Evolutionary conservation across 53 echinoderm and acorn worm species (phyloP).

Genomic region (Apostichopus leukothele): DNA sequence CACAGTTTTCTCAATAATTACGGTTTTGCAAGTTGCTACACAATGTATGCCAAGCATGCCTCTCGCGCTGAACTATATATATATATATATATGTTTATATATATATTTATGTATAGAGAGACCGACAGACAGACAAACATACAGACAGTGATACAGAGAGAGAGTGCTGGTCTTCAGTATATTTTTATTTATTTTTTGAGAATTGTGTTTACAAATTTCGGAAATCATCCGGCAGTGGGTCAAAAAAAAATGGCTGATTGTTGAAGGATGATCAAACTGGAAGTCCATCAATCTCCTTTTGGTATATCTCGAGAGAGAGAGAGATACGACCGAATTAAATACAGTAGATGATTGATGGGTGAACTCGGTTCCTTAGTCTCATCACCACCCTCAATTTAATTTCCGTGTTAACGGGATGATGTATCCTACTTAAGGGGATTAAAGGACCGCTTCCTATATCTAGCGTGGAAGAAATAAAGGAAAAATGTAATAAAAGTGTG

Average conservation of each 20-base stretch:
- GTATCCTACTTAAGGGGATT: slow-evolving; percentile 15
- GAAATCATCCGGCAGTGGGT: neutral
- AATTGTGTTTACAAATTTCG: slow-evolving; percentile 3
- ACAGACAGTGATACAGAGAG: neutral
- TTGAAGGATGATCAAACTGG: neutral
- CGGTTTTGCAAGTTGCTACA: too few relatives aligned
- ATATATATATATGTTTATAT: too few relatives aligned
- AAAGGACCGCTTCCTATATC: neutral
- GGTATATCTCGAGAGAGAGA: slow-evolving; percentile 3
- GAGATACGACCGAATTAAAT: neutral
- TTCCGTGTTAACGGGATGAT: slow-evolving; percentile 26
- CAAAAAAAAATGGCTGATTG: slow-evolving; percentile 24
- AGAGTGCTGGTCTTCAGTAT: neutral
- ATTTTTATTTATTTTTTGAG: neutral
- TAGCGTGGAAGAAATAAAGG: neutral
- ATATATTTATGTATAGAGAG: too few relatives aligned
- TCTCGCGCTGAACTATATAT: too few relatives aligned
- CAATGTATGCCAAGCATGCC: too few relatives aligned
- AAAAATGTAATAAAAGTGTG: neutral
- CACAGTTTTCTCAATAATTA: too few relatives aligned
- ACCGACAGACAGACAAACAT: too few relatives aligned
- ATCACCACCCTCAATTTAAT: slow-evolving; percentile 30
- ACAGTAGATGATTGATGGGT: neutral
- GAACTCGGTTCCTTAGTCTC: slow-evolving; percentile 2
- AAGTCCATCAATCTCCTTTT: slow-evolving; percentile 10